Conservation (phyloP, 2,888 invertebrate species). For the Argyresthia goedartella region DNA sequence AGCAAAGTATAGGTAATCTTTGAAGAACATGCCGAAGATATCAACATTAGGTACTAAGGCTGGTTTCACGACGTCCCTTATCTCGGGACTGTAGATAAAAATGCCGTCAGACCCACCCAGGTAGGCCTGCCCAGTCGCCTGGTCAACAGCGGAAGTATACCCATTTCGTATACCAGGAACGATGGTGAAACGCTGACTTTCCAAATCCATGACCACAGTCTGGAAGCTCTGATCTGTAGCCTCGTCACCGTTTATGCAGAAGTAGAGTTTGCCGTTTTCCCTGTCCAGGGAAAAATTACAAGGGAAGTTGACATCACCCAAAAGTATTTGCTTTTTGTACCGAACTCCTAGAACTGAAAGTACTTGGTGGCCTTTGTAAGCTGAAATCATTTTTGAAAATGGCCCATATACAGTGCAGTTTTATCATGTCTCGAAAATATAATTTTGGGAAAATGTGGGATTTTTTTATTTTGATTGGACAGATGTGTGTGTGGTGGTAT, state of each 20-base stretch:
- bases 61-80: slow-evolving; percentile 24
- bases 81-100: slow-evolving; percentile 30
- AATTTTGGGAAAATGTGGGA: too few relatives aligned
- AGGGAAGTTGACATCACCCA: slow-evolving; percentile 40
- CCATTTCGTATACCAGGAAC: slow-evolving; percentile 41
- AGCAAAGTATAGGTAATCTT: slow-evolving; percentile 32
- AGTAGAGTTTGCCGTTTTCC: slow-evolving; percentile 29
- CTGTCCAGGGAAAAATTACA: slow-evolving; percentile 37
- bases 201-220: slow-evolving; percentile 32
- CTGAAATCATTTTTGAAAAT: too few relatives aligned
- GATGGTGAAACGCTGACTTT: slow-evolving; percentile 22
- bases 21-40: slow-evolving; percentile 39
- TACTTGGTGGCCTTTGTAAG: too few relatives aligned
- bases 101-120: slow-evolving; percentile 47
- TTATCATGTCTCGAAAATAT: too few relatives aligned
- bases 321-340: slow-evolving; percentile 27
- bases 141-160: slow-evolving; percentile 42
- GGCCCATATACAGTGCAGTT: too few relatives aligned
- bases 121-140: slow-evolving; percentile 27
- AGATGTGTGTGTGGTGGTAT: too few relatives aligned
- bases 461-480: too few relatives aligned
- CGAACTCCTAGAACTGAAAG: slow-evolving; percentile 13
- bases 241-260: slow-evolving; percentile 46
- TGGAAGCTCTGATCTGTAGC: slow-evolving; percentile 46
- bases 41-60: slow-evolving; percentile 28